Base-by-base conservation (phyloP, 2,797 vertebrate species). In the Chaunax sp. region DNA sequence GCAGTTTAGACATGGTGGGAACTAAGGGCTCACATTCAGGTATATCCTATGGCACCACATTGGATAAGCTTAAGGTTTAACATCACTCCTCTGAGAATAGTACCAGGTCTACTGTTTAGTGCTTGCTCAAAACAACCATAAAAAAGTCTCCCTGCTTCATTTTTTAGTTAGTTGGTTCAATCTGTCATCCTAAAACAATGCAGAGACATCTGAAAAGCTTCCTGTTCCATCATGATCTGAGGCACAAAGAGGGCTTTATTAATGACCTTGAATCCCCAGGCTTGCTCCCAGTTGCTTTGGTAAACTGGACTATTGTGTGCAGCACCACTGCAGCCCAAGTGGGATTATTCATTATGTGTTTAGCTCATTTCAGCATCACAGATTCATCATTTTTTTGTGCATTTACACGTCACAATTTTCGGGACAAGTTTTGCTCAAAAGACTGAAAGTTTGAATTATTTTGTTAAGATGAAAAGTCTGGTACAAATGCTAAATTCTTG, bases 251-350 rank as follows among this genome's bases (percentile, higher is more conserved):
- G 63, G 69, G 65, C 85, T 87, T 86, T 87, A 87, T 88, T 69
- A 77, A 73, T 85, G 81, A 80, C 72, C 73, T 77, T 74, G 65
- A 87, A 83, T 86, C 78, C 69, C 67, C 77, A 70, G 77, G 68
- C 54, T 9, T 73, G 81, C 75, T 85, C 77, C 71, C 51, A 23
- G 45, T 66, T 51, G 69, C 80, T 82, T 87, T 68, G 53, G 71
- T 86, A 83, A 90, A 87, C 77, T 60, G 77, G 64, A 78, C 79
- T 75, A 88, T 89, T 91, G 83, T 89, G 69, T 76, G 72, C n/a
- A 16, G 62, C 0, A 47, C 55, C 54, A 77, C 80, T 81, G 62
- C 73, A 58, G 49, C 62, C 73, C 44, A 30, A 80, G 67, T 44
- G 44, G 64, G 59, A 84, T 83, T 82, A 72, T 85, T 84, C 80